Conservation (phyloP, 1,140 invertebrate genomes). For the Lepidurus packardi region DNA sequence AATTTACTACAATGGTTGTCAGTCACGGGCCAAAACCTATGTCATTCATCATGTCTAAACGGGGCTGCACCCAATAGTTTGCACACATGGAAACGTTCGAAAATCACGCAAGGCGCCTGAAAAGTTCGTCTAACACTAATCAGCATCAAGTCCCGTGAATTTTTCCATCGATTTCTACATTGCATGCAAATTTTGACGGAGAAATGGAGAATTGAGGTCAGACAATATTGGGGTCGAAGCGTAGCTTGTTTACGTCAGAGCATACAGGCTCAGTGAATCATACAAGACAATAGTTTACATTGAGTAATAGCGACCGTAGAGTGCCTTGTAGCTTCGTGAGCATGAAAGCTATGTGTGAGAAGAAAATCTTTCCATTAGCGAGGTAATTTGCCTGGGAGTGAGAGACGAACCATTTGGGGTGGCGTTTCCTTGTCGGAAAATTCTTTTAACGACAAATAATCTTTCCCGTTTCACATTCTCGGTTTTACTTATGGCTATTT, state of each 20-base stretch:
- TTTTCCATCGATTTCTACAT: too few relatives aligned
- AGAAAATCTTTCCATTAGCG: background rate
- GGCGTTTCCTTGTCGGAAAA: background rate
- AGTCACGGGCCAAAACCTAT: background rate
- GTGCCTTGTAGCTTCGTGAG: background rate
- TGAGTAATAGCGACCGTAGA: background rate
- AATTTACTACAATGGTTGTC: background rate
- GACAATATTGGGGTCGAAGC: too few relatives aligned
- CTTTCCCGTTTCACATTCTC: background rate
- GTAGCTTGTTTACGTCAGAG: too few relatives aligned
- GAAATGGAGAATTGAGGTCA: too few relatives aligned
- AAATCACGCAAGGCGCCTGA: background rate
- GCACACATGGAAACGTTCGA: background rate
- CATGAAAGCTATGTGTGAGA: background rate
- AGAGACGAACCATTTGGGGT: background rate
- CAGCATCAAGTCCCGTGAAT: too few relatives aligned
- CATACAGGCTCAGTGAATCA: too few relatives aligned
- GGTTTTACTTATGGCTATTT: too few relatives aligned
- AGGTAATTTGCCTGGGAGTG: background rate
- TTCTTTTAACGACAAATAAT: background rate
- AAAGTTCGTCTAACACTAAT: background rate
- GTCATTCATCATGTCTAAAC: background rate
- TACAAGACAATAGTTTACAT: too few relatives aligned
- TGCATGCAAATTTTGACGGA: too few relatives aligned
- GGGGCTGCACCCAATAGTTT: background rate